Conservation (phyloP, 2,888 invertebrate species). For the Noctua fimbriata region DNA sequence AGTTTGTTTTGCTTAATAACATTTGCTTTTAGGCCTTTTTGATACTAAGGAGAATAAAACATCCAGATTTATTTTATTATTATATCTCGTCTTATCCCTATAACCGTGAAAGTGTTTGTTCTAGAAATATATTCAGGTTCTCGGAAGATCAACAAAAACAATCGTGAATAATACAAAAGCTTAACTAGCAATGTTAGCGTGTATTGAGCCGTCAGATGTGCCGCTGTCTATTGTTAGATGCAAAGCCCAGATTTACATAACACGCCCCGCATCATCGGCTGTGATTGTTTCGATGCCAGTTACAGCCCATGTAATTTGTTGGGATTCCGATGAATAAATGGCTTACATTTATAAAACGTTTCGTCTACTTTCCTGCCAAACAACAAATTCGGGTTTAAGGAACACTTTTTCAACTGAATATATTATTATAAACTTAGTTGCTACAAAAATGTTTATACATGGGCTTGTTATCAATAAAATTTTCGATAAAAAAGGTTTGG, state of each 20-base stretch:
- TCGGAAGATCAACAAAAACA: slow-evolving; percentile 70
- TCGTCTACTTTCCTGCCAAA: slow-evolving; percentile 41
- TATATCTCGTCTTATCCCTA: slow-evolving; percentile 16
- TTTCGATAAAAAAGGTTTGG: slow-evolving; percentile 50
- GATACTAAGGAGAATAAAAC: not conserved
- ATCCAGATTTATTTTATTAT: slow-evolving; percentile 34
- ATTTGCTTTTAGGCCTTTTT: not conserved
- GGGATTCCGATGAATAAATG: slow-evolving; percentile 85
- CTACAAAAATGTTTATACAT: slow-evolving; percentile 11
- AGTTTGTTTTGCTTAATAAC: not conserved
- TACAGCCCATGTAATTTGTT: slow-evolving; percentile 87
- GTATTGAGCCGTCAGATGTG: slow-evolving; percentile 77
- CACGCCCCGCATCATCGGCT: slow-evolving; percentile 85
- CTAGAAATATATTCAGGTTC: slow-evolving; percentile 36
- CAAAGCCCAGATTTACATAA: slow-evolving; percentile 88
- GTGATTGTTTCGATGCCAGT: slow-evolving; percentile 87
- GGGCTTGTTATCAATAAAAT: slow-evolving; percentile 28
- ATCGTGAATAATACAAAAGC: slow-evolving; percentile 73
- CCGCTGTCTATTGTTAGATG: slow-evolving; percentile 82
- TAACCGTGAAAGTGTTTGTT: slow-evolving; percentile 23
- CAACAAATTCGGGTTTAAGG: slow-evolving; percentile 41
- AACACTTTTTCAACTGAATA: slow-evolving; percentile 37
- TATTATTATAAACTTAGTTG: slow-evolving; percentile 28
- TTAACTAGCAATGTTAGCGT: slow-evolving; percentile 72
- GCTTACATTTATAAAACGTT: slow-evolving; percentile 77